Evolutionary conservation across 2,113 vertebrate species (phyloP).

Genomic region (Zosterops japonicus): DNA sequence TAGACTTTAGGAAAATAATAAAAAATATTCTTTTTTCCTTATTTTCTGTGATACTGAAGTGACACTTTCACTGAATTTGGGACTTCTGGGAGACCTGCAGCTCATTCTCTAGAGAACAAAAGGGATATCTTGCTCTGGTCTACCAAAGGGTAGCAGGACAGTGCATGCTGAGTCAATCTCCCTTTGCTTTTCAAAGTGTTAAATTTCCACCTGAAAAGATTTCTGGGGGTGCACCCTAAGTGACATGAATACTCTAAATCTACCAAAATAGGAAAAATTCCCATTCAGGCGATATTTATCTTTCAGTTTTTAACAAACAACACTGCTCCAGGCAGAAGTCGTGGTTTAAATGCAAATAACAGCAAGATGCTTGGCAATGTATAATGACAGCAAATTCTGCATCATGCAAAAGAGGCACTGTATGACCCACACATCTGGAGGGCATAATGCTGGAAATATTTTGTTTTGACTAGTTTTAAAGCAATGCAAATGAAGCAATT

Average conservation of each 20-base stretch:
- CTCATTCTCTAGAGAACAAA: neutral
- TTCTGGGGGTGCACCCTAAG: neutral
- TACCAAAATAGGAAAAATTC: neutral
- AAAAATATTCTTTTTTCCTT: neutral
- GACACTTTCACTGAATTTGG: neutral
- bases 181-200: neutral
- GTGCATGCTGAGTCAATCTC: neutral
- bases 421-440: neutral
- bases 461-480: neutral
- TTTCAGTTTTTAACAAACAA: neutral
- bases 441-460: neutral
- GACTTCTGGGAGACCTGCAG: neutral
- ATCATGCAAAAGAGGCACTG: neutral
- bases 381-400: neutral
- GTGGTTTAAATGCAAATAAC: accelerated
- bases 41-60: neutral
- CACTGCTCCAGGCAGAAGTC: neutral
- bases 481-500: neutral
- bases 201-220: neutral
- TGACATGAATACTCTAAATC: neutral
- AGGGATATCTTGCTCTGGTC: neutral
- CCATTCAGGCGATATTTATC: neutral
- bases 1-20: neutral
- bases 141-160: neutral
- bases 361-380: neutral